Conservation (phyloP, 1,140 invertebrate species). For the Tetraneura akinire region DNA sequence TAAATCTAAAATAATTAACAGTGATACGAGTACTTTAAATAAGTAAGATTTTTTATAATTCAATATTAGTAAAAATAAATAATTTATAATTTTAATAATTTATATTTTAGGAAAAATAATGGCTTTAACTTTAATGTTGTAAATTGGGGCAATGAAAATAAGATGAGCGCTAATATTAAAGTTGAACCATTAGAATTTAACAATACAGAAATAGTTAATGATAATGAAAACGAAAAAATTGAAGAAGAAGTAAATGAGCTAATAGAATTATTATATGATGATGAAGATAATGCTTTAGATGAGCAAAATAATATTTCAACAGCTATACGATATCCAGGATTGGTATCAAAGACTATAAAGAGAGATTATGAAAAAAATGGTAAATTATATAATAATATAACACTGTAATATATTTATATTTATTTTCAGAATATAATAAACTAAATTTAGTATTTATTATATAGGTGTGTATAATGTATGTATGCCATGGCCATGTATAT, state of each 20-base stretch:
- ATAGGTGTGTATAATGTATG: too few species aligned
- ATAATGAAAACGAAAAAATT: conserved; percentile 32
- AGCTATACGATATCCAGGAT: conserved; percentile 29
- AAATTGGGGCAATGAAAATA: conserved; percentile 42
- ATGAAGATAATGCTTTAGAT: conserved; percentile 17
- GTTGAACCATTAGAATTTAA: conserved; percentile 19
- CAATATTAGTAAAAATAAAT: background rate
- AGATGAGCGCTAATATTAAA: conserved; percentile 11
- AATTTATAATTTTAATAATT: background rate
- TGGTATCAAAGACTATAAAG: conserved; percentile 2
- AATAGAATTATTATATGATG: conserved; percentile 28
- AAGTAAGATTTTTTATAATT: background rate
- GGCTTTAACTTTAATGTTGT: conserved; percentile 44
- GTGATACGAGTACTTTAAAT: background rate
- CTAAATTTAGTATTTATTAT: too few species aligned
- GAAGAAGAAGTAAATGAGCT: conserved; percentile 36
- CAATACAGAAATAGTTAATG: conserved; percentile 26
- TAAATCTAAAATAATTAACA: conserved; percentile 31
- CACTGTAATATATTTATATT: too few species aligned
- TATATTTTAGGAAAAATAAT: background rate
- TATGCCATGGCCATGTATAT: too few species aligned
- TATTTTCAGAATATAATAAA: too few species aligned
- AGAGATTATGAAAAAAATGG: conserved; percentile 19
- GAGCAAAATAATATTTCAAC: background rate
- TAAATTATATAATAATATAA: too few species aligned